Evolutionary conservation across 2,888 invertebrate species (phyloP), one percentile per base, ranked within the genome.

Genomic region (Phortica magna): DNA sequence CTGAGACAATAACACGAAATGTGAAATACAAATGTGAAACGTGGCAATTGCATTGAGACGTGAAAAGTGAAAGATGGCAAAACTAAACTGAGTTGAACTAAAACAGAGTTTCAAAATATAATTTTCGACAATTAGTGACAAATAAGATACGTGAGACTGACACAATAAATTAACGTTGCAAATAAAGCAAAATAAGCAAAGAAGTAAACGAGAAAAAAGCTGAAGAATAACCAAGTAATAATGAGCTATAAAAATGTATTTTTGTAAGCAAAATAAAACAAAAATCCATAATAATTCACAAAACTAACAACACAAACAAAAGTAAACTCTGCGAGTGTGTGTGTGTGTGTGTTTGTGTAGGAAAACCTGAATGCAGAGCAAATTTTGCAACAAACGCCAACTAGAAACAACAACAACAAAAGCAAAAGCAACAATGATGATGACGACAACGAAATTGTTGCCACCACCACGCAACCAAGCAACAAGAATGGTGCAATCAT

Each of bases 351-450:
- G 55, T 55, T 1, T 17, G 39, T 39, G 39, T 53, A 71, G 70
- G 55, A 64, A 73, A 73, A 61, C 48, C 48, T 61, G 73, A 42
- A 53, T 78, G 76, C 75, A 78, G 83, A 70, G 48, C 43, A 48
- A 43, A 59, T 73, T 59, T 59, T 73, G 73, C 57, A 73, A 82
- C 73, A 31, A 86, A 85, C 84, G 82, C 87, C 87, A 84, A 84
- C 84, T 87, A 71, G 31, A 71, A 53, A 31, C 39, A 65, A 67
- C 67, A 71, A 68, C 80, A 70, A 76, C 64, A 78, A 39, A n/a
- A n/a, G n/a, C n/a, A n/a, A n/a, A n/a, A n/a, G n/a, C n/a, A n/a
- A n/a, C n/a, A 68, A 75, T 67, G 78, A 74, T 61, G 42, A 77
- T 73, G 77, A 67, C 67, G 42, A 41, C 67, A 42, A 67, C 67